phyloP scores from a whole-genome alignment of 2,797 vertebrate genomes.

The Sylvilagus floridanus region DNA sequence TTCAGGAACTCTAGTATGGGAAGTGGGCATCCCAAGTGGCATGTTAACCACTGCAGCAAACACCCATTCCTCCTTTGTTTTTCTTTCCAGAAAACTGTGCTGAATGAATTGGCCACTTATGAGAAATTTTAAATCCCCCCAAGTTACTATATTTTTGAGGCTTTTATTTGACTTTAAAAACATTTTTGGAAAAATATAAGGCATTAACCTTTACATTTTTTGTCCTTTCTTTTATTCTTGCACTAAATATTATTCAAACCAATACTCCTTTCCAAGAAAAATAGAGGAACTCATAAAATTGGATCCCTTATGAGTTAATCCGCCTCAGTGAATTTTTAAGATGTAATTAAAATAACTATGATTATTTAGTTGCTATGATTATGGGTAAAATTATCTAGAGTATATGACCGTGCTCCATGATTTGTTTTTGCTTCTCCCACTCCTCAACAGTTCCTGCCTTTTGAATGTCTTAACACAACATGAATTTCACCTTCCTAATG shows the following conservation, averaged over 20 bases:
- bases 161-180: not conserved
- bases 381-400: conserved; percentile 15
- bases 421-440: conserved; percentile 18
- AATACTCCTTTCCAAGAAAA: not conserved
- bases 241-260: not conserved
- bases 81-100: not conserved
- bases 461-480: conserved; percentile 31
- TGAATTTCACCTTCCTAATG: conserved; percentile 51
- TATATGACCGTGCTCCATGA: not conserved
- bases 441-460: not conserved
- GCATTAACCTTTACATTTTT: not conserved
- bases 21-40: too few relatives aligned
- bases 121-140: not conserved
- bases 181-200: not conserved
- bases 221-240: not conserved
- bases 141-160: not conserved
- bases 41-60: too few relatives aligned
- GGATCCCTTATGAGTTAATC: not conserved
- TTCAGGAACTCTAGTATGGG: too few relatives aligned
- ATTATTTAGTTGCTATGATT: not conserved
- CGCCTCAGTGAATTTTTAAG: not conserved
- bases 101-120: not conserved
- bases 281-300: not conserved
- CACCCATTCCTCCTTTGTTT: too few relatives aligned
- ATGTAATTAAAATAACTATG: conserved; percentile 11